phyloP scores from a whole-genome alignment of 1,140 invertebrate species.

The Ips nitidus region DNA sequence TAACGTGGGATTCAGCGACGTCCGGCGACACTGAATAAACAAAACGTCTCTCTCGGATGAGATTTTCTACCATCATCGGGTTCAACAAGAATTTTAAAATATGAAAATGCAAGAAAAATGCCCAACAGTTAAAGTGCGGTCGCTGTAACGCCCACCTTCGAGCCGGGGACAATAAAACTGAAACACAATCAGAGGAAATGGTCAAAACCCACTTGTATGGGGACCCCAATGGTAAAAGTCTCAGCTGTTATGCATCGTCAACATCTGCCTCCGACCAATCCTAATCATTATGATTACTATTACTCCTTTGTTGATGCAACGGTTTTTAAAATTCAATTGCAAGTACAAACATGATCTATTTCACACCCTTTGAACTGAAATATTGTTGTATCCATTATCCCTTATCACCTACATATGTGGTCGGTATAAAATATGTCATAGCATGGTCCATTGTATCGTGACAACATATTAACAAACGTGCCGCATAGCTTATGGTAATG shows the following conservation, averaged over 20 bases:
- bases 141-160: conserved; percentile 20
- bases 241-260: conserved; percentile 2
- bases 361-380: too few relatives aligned
- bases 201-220: conserved; percentile 23
- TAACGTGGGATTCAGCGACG: neutral
- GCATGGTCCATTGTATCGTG: neutral
- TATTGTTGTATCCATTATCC: too few relatives aligned
- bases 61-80: neutral
- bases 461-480: conserved; percentile 6
- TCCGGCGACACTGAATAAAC: neutral
- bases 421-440: neutral
- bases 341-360: too few relatives aligned
- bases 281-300: neutral
- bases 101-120: conserved; percentile 7
- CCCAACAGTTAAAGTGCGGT: neutral
- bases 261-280: conserved; percentile 3
- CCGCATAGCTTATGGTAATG: conserved; percentile 5
- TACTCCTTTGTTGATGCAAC: too few relatives aligned
- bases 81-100: neutral
- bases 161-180: conserved; percentile 1
- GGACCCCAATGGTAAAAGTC: conserved; percentile 1
- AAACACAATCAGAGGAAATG: conserved; percentile 31
- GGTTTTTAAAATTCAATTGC: too few relatives aligned
- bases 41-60: neutral
- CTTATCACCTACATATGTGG: conserved; percentile 4